Conservation (phyloP, 2,888 invertebrate genomes). For the Mantis religiosa region DNA sequence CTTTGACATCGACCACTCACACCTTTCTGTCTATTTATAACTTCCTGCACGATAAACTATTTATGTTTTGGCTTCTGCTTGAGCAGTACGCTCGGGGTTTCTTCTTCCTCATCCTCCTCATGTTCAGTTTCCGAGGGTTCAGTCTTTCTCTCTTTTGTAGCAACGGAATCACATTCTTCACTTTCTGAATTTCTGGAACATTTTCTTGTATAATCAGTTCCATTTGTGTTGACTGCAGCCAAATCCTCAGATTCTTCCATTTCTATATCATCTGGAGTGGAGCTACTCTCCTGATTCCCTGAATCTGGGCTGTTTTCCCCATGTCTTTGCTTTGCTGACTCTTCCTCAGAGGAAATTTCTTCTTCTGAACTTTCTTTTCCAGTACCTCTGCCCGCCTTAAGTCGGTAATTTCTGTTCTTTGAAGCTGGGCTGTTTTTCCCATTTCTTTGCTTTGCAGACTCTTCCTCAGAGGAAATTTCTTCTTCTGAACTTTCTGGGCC, state of each 20-base stretch:
- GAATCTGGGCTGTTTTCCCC: too few relatives aligned
- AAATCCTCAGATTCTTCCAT: slow-evolving; percentile 15
- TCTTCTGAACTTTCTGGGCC: too few relatives aligned
- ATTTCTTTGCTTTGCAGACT: too few relatives aligned
- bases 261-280: slow-evolving; percentile 22
- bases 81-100: slow-evolving; percentile 46
- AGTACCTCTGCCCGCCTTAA: too few relatives aligned
- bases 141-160: slow-evolving; percentile 34
- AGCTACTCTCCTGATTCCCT: slow-evolving; percentile 1
- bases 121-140: slow-evolving; percentile 20
- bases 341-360: too few relatives aligned
- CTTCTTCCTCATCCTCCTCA: slow-evolving; percentile 30
- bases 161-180: slow-evolving; percentile 33
- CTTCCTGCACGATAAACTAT: slow-evolving; percentile 63
- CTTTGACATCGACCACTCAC: too few relatives aligned
- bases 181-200: slow-evolving; percentile 14
- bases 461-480: too few relatives aligned
- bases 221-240: background rate
- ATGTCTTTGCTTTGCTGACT: too few relatives aligned
- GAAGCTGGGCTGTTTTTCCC: too few relatives aligned
- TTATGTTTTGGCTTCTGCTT: slow-evolving; percentile 63
- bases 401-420: too few relatives aligned
- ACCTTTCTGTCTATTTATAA: slow-evolving; percentile 62
- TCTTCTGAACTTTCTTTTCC: too few relatives aligned
- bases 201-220: background rate